These are phyloP conservation scores for Vimba vimba DNA, from an alignment of 2,113 vertebrate genomes.

Conservation along the genomic window DNA sequence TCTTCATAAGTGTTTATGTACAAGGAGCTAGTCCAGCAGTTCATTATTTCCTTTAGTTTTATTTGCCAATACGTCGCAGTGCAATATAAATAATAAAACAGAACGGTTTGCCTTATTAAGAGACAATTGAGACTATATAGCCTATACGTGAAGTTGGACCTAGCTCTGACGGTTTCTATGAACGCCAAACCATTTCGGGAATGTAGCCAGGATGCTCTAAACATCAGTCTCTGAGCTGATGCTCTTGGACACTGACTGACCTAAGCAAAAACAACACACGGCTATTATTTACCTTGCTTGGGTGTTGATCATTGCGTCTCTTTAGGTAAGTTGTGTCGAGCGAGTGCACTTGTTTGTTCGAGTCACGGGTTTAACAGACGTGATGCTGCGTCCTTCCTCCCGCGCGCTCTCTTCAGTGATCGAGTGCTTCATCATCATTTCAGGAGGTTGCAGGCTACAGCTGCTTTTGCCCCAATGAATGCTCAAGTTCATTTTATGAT, in stretches of 20 bases:
- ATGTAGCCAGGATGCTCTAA: background rate
- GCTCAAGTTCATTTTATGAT: background rate
- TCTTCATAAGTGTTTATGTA: background rate
- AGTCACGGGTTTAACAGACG: background rate
- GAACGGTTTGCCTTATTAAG: background rate
- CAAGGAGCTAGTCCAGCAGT: background rate
- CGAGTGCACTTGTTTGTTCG: background rate
- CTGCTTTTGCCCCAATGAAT: background rate
- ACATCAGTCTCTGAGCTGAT: background rate
- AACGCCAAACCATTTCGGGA: background rate
- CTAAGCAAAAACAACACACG: background rate
- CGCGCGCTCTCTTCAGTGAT: background rate
- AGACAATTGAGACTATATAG: background rate
- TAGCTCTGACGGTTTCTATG: background rate
- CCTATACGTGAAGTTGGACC: background rate
- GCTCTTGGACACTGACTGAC: background rate
- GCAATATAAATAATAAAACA: no score
- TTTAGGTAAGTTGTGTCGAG: background rate
- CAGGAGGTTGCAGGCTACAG: background rate
- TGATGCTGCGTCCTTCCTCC: background rate
- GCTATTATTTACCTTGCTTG: slow-evolving; percentile 17
- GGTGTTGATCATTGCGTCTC: slow-evolving; percentile 24
- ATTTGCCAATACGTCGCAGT: no score
- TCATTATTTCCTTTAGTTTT: no score
- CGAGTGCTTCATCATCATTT: background rate